Percentiles rank a stretch among this genome's conserved stretches.
These are phyloP conservation scores for Protophormia terraenovae DNA, from an alignment of 2,888 invertebrate genomes.

Conservation along the genomic window DNA sequence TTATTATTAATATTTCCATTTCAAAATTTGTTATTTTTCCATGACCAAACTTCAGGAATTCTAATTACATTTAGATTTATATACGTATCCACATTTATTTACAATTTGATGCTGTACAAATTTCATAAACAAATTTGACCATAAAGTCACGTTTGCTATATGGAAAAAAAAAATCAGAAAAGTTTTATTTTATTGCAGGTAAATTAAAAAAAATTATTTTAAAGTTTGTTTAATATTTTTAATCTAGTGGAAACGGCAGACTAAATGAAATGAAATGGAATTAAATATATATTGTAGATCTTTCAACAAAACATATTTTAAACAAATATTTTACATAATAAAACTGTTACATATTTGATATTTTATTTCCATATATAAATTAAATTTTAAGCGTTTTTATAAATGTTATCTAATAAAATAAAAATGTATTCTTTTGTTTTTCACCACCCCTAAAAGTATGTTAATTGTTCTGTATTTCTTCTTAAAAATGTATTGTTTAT, in stretches of 20 bases:
- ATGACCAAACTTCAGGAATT: neutral
- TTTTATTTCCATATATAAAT: too few species aligned
- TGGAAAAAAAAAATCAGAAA: neutral
- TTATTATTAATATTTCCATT: too few species aligned
- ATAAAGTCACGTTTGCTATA: conserved; percentile 27
- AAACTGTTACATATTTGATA: too few species aligned
- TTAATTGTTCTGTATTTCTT: too few species aligned
- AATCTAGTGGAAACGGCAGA: conserved; percentile 9
- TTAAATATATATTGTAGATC: too few species aligned
- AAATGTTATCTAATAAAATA: too few species aligned
- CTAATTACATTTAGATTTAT: conserved; percentile 18
- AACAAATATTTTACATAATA: neutral
- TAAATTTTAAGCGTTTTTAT: too few species aligned
- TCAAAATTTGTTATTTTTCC: neutral
- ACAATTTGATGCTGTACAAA: neutral
- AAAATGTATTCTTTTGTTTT: too few species aligned
- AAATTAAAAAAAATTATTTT: neutral
- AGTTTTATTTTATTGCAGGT: neutral
- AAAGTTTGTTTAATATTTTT: neutral
- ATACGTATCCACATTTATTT: neutral
- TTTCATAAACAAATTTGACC: conserved; percentile 1
- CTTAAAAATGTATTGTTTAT: too few species aligned
- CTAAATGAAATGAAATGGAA: too few species aligned
- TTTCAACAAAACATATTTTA: too few species aligned
- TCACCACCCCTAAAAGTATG: too few species aligned